Percentiles rank a stretch among this genome's conserved stretches.
phyloP scores from a whole-genome alignment of 2,113 vertebrate genomes.

The Xenopus borealis region DNA sequence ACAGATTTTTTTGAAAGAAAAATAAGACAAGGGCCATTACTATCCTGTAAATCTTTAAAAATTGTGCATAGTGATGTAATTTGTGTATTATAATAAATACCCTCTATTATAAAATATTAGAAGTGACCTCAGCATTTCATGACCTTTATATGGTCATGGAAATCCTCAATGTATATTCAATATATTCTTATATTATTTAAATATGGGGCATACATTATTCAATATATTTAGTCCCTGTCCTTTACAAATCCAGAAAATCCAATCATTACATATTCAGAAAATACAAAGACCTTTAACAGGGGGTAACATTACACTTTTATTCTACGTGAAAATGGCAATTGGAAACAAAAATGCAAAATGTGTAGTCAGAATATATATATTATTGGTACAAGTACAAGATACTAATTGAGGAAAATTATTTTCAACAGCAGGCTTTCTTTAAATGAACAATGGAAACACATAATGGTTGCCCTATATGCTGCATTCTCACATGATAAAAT shows the following conservation, averaged over 20 bases:
- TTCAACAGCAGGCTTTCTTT: constrained; percentile 13
- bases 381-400: constrained; percentile 74
- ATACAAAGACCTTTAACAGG: constrained; percentile 60
- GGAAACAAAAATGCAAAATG: constrained; percentile 71
- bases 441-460: constrained; percentile 14
- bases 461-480: neutral
- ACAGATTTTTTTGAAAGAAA: too few relatives aligned
- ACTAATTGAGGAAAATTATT: constrained; percentile 33
- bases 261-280: constrained; percentile 68
- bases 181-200: too few relatives aligned
- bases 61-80: constrained; percentile 50
- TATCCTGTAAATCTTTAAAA: constrained; percentile 47
- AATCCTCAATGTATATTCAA: too few relatives aligned
- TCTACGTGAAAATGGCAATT: constrained; percentile 47
- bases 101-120: too few relatives aligned
- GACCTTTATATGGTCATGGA: too few relatives aligned
- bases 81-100: too few relatives aligned
- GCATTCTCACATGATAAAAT: neutral
- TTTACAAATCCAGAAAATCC: constrained; percentile 50
- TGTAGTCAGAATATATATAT: constrained; percentile 72
- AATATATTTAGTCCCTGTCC: too few relatives aligned
- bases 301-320: constrained; percentile 49
- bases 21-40: constrained; percentile 49
- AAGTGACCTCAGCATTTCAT: too few relatives aligned
- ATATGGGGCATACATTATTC: too few relatives aligned